These are phyloP conservation scores for Zingel zingel DNA, from an alignment of 2,113 vertebrate genomes.

Conservation along the genomic window DNA sequence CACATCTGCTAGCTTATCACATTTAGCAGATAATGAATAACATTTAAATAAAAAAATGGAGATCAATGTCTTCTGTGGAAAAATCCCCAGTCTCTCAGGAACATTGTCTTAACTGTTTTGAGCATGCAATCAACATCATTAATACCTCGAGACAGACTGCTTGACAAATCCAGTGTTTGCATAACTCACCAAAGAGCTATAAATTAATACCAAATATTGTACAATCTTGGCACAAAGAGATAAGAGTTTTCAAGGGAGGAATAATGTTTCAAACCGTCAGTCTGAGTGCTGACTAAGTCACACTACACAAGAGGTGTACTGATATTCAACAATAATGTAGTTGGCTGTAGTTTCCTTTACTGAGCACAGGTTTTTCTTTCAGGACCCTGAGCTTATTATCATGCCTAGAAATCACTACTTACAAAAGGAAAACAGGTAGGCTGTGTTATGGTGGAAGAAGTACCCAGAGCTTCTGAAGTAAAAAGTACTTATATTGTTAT, in stretches of 20 bases:
- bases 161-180: background rate
- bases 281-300: background rate
- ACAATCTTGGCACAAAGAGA: background rate
- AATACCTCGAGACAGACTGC: background rate
- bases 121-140: constrained; percentile 2
- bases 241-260: background rate
- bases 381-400: background rate
- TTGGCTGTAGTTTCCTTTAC: background rate
- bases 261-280: background rate
- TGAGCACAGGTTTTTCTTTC: background rate
- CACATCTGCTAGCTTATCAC: constrained; percentile 37
- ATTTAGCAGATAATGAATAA: constrained; percentile 26
- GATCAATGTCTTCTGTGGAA: background rate
- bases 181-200: constrained; percentile 10
- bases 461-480: background rate
- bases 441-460: too few species aligned
- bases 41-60: background rate
- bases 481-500: background rate
- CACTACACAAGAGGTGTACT: background rate
- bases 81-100: background rate
- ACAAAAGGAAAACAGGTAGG: too few species aligned
- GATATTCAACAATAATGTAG: background rate
- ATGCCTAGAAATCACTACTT: background rate
- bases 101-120: background rate
- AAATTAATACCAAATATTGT: constrained; percentile 1